Evolutionary conservation across 2,113 vertebrate genomes (phyloP).

Genomic region (Smithornis capensis): DNA sequence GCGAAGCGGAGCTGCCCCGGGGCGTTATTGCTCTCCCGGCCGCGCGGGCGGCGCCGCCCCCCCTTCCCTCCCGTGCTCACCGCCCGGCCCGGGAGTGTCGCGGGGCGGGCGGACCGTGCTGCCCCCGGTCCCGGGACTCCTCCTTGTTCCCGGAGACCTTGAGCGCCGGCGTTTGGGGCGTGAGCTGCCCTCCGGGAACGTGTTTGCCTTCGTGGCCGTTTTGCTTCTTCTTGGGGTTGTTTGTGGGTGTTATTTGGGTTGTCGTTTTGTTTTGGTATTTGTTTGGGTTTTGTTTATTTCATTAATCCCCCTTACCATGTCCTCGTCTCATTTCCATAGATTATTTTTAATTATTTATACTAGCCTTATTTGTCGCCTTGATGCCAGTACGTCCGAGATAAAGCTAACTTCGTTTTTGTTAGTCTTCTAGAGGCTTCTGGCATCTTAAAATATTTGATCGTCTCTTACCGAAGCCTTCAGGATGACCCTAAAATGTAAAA

Average conservation of each 20-base stretch:
- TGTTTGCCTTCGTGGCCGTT: accelerated
- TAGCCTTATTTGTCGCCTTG: background rate
- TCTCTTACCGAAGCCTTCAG: background rate
- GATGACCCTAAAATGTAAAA: background rate
- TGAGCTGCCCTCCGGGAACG: background rate
- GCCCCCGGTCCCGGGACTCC: accelerated
- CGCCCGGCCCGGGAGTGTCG: too few species aligned
- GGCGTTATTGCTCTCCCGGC: background rate
- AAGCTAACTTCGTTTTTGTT: background rate
- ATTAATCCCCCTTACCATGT: accelerated
- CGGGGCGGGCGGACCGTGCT: too few species aligned
- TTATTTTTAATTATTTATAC: accelerated
- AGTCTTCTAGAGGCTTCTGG: background rate
- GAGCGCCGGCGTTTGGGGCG: background rate
- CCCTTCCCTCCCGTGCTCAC: background rate
- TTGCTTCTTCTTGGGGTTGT: background rate
- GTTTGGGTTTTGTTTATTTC: background rate
- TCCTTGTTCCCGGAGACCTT: background rate
- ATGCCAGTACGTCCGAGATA: background rate
- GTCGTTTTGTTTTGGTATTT: background rate
- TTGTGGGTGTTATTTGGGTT: too few species aligned
- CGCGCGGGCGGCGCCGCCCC: background rate
- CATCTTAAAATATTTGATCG: background rate
- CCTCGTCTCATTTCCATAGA: accelerated
- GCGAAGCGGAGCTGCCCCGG: background rate